Evolutionary conservation across 1,140 invertebrate species (phyloP), one percentile per base, ranked within the genome.

Genomic region (Drosophila kanapiae): DNA sequence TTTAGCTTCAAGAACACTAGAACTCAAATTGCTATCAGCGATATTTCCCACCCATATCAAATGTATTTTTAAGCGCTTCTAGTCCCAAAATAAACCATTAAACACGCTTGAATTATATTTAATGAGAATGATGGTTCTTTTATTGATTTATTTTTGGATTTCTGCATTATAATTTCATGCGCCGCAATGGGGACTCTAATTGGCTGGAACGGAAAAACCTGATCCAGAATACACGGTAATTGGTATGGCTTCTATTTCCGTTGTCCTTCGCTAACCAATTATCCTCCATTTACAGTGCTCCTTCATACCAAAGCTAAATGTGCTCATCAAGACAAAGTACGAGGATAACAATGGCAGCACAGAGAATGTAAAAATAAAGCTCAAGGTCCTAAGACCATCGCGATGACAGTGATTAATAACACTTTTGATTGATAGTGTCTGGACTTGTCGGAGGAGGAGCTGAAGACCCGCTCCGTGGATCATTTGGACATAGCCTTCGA

Each of bases 401-500:
- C 14, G 9, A 18, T 38, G 23, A 33, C 13, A 33, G 31, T 47
- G 9, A n/a, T 35, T 53, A 35, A 70, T 59, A 54, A 27, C 35
- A 45, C 4, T 35, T 14, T 18, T 67, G 23, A 10, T 48, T 51
- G 94, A 67, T 83, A 98, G 97, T 97, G 96, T 91, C 94, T 97
- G 80, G 95, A 95, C 53, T 56, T 70, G 93, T 98, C 48, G 94
- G 94, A 95, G 49, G 96, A 97, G 70, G 95, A 97, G 82, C 85
- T 98, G 56, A 94, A 95, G 63, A 94, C 94, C 48, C 94, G 97
- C 64, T 94, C 95, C 60, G 95, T 98, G 8, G 97, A 98, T 88
- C 94, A 95, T 82, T 90, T 98, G 64, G 98, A 98, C 84, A 98
- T 99, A 85, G 97, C 96, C 0, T 97, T 96, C 87, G 97, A 99